A percentile compares a stretch with the other conserved stretches of the same genome.
Conservation (phyloP, 1,140 invertebrate genomes). For the Grapholita molesta region DNA sequence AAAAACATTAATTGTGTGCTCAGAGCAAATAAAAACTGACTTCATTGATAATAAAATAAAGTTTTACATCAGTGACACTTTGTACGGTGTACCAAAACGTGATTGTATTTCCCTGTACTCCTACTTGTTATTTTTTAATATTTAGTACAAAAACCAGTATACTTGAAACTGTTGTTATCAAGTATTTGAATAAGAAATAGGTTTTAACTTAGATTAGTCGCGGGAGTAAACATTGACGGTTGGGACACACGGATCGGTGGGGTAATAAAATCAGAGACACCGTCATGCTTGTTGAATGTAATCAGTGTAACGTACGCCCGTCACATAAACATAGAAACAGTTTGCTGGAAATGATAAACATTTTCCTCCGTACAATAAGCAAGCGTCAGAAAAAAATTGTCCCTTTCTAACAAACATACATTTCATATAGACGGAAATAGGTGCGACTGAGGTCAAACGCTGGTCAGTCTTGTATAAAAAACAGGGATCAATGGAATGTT, state of each 20-base stretch:
- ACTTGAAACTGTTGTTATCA: neutral
- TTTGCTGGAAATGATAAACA: neutral
- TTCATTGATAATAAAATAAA: neutral
- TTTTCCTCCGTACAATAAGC: too few relatives aligned
- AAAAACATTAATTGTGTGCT: neutral
- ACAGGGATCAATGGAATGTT: too few relatives aligned
- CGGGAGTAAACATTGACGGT: conserved; percentile 24
- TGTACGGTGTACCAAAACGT: neutral
- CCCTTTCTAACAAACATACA: too few relatives aligned
- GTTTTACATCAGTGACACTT: neutral
- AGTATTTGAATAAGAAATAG: conserved; percentile 12
- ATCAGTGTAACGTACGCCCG: conserved; percentile 19
- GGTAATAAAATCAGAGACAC: conserved; percentile 37
- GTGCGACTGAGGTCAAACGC: too few relatives aligned
- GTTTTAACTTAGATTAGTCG: neutral
- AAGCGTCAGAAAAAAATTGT: too few relatives aligned
- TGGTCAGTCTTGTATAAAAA: too few relatives aligned
- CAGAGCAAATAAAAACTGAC: neutral
- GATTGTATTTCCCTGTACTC: neutral
- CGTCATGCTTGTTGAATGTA: conserved; percentile 22
- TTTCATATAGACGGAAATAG: too few relatives aligned
- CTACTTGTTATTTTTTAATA: neutral
- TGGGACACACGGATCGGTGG: conserved; percentile 26
- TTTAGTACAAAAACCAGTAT: neutral
- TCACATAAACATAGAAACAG: neutral